Evolutionary conservation across 2,797 vertebrate species (phyloP).

Genomic region (Phataginus tetradactyla): DNA sequence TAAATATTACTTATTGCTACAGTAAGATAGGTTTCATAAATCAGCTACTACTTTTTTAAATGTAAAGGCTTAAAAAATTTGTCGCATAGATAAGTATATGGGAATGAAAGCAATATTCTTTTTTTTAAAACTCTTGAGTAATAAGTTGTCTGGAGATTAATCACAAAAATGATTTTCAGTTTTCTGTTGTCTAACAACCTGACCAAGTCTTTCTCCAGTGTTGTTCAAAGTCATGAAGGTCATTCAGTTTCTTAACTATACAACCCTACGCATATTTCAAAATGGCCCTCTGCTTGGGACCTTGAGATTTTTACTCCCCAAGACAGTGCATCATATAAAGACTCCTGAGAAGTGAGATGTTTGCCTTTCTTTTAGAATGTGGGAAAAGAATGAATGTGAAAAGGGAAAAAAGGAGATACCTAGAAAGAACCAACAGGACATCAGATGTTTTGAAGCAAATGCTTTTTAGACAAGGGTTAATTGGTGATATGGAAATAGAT

Average conservation of each 20-base stretch:
- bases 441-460: neutral
- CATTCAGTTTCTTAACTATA: neutral
- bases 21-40: neutral
- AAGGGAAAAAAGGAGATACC: neutral
- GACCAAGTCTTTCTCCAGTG: neutral
- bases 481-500: neutral
- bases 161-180: neutral
- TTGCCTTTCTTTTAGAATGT: neutral
- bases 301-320: neutral
- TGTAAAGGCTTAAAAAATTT: slow-evolving; percentile 9
- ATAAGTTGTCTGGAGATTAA: neutral
- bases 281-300: neutral
- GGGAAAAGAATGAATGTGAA: neutral
- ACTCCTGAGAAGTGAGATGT: neutral
- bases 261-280: neutral
- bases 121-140: neutral
- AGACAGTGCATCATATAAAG: neutral
- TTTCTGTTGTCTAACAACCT: neutral
- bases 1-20: neutral
- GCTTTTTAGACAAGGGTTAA: neutral
- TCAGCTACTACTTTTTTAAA: neutral
- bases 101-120: neutral
- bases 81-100: neutral
- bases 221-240: neutral
- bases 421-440: neutral